Percentiles rank a stretch among this genome's conserved stretches.
Evolutionary conservation across 2,797 vertebrate genomes (phyloP).

Genomic region (Acanthornis magna): DNA sequence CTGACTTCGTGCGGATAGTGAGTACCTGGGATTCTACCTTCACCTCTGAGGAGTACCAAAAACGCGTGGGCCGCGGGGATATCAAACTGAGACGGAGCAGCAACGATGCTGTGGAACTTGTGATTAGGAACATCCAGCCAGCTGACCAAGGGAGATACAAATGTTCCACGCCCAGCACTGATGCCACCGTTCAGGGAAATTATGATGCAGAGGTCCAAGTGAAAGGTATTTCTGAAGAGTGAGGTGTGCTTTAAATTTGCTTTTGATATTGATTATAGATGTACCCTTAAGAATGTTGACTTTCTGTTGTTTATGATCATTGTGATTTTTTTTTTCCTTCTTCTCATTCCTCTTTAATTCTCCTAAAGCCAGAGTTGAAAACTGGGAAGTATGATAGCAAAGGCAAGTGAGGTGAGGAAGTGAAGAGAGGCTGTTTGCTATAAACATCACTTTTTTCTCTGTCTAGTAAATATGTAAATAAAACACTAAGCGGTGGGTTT

Average conservation of each 20-base stretch:
- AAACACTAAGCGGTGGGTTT: not conserved
- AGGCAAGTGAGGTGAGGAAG: not conserved
- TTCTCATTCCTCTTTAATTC: not conserved
- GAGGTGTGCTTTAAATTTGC: slow-evolving; percentile 58
- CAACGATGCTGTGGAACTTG: slow-evolving; percentile 85
- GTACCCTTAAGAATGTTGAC: not conserved
- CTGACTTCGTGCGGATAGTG: slow-evolving; percentile 75
- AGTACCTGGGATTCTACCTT: slow-evolving; percentile 88
- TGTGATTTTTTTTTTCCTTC: not conserved
- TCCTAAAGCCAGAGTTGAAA: not conserved
- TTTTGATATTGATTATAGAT: not conserved
- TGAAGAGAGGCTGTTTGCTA: not conserved
- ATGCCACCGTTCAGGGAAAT: slow-evolving; percentile 86
- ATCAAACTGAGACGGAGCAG: slow-evolving; percentile 77
- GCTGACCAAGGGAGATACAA: slow-evolving; percentile 84
- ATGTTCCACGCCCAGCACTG: slow-evolving; percentile 92
- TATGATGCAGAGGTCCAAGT: slow-evolving; percentile 87
- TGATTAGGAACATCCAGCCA: slow-evolving; percentile 78
- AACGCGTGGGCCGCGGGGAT: slow-evolving; percentile 78
- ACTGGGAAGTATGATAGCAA: not conserved
- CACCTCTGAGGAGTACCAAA: slow-evolving; percentile 75
- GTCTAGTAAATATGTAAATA: slow-evolving; percentile 8
- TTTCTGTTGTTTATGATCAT: not conserved
- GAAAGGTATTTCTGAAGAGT: slow-evolving; percentile 79
- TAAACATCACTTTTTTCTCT: not conserved